Percentiles rank a stretch among this genome's conserved stretches.
phyloP scores from a whole-genome alignment of 2,797 vertebrate genomes.

The Ambastaia sidthimunki region DNA sequence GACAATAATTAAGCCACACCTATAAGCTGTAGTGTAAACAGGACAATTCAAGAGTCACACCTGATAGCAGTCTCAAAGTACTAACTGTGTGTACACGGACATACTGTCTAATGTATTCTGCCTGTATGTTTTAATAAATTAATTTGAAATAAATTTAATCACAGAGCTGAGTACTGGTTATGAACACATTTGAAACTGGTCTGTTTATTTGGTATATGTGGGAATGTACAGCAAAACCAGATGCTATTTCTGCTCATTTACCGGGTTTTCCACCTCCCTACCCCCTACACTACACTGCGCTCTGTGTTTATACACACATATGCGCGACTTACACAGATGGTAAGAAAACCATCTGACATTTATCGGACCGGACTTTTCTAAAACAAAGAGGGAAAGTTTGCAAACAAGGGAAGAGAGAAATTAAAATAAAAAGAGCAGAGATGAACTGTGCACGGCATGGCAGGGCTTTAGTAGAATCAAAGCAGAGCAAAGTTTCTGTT shows the following conservation, averaged over 20 bases:
- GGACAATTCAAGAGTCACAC: not conserved
- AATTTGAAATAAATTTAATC: not conserved
- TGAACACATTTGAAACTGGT: not conserved
- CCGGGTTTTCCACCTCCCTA: constrained; percentile 13
- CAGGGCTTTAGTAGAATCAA: not conserved
- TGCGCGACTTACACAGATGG: constrained; percentile 24
- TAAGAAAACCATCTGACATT: constrained; percentile 11
- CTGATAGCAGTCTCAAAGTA: no score
- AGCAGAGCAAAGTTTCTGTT: not conserved
- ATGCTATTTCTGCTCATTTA: not conserved
- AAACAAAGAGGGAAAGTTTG: not conserved
- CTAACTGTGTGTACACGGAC: no score
- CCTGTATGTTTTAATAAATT: not conserved
- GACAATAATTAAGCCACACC: not conserved
- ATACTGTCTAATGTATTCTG: not conserved
- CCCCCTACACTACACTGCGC: constrained; percentile 25
- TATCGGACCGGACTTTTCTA: not conserved
- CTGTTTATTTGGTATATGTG: constrained; percentile 2
- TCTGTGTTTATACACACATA: constrained; percentile 22
- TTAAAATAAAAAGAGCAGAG: not conserved
- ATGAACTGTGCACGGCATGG: not conserved
- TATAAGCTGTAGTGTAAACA: not conserved
- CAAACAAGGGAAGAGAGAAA: not conserved
- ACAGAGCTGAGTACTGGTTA: not conserved
- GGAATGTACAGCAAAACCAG: constrained; percentile 17